Base-by-base conservation (phyloP, 2,797 vertebrate species). In the Sphaeramia orbicularis region DNA sequence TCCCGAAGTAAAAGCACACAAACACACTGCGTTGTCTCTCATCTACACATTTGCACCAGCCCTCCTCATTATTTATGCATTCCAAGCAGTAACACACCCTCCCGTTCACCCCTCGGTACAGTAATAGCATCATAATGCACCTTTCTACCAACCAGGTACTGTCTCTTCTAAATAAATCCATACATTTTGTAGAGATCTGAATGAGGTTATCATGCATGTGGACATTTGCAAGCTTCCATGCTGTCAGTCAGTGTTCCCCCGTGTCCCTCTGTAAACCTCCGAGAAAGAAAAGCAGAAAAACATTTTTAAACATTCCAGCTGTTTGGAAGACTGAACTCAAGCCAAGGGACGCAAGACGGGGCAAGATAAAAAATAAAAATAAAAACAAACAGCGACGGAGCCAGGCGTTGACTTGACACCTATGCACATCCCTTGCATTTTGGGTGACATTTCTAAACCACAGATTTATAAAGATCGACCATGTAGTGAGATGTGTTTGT, bases 161-260 rank as follows among this genome's bases (percentile, higher is more conserved):
- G 96, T 98, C 96, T 97, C 96, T 97, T 86, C 95, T 97, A 95
- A 98, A 97, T 92, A 86, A 95, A 93, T 95, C 78, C 94, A 95
- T 96, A 91, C 93, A 95, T 95, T 93, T 95, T 95, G 95, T 96
- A 95, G 94, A 94, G 93, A 95, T 96, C 92, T 94, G 94, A 95
- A 95, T 95, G 95, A 96, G 96, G 94, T 96, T 69, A 92, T 96
- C 95, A 94, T 99, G 97, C 97, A 99, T 98, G 97, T 98, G 96
- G 95, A 96, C 95, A 95, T 96, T 96, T 94, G 93, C 94, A 95
- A 96, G 95, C 94, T 94, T 96, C 95, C 95, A 96, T 96, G 93
- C 95, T 80, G 84, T 83, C 80, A 65, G 81, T 82, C 84, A 69
- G 83, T 89, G 81, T 81, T 65, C 55, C 80, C 43, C 81, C 21